A percentile compares a stretch with the other conserved stretches of the same genome.
These are phyloP conservation scores for Leptinotarsa undecemlineata DNA, from an alignment of 1,140 invertebrate genomes.

Conservation along the genomic window DNA sequence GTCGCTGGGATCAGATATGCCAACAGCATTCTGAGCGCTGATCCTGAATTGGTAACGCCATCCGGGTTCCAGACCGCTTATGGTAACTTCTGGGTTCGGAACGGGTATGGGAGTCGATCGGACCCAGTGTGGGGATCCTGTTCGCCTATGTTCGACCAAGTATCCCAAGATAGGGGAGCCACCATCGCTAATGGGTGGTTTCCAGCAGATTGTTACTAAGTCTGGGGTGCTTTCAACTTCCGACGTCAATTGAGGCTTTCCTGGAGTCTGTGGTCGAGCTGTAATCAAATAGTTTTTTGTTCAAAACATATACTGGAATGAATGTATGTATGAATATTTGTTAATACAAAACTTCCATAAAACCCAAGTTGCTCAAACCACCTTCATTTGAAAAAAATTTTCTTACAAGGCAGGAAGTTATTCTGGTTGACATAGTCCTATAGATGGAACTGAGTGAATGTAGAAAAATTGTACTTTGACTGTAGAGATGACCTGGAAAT, in stretches of 20 bases:
- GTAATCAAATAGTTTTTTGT: slow-evolving; percentile 22
- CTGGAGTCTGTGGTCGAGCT: slow-evolving; percentile 77
- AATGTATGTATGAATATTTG: no score
- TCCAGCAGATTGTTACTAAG: slow-evolving; percentile 87
- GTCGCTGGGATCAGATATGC: slow-evolving; percentile 77
- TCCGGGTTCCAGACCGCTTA: slow-evolving; percentile 80
- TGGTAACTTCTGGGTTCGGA: slow-evolving; percentile 69
- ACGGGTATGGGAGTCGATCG: slow-evolving; percentile 73
- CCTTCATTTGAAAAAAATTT: no score
- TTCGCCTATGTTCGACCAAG: slow-evolving; percentile 77
- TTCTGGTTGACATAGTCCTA: no score
- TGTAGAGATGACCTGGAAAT: no score
- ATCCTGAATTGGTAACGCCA: slow-evolving; percentile 89
- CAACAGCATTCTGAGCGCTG: slow-evolving; percentile 82
- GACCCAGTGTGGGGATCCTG: slow-evolving; percentile 77
- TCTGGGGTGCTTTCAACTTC: slow-evolving; percentile 70
- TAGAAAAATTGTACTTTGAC: no score
- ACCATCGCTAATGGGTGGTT: slow-evolving; percentile 78
- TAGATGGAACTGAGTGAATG: no score
- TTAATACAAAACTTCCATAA: no score
- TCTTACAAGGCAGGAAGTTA: no score
- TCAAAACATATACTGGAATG: no score
- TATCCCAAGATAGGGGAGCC: slow-evolving; percentile 87
- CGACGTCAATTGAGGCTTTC: slow-evolving; percentile 74
- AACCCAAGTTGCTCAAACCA: no score